These are phyloP conservation scores for Aporrectodea caliginosa DNA, from an alignment of 1,140 invertebrate genomes.

Conservation along the genomic window DNA sequence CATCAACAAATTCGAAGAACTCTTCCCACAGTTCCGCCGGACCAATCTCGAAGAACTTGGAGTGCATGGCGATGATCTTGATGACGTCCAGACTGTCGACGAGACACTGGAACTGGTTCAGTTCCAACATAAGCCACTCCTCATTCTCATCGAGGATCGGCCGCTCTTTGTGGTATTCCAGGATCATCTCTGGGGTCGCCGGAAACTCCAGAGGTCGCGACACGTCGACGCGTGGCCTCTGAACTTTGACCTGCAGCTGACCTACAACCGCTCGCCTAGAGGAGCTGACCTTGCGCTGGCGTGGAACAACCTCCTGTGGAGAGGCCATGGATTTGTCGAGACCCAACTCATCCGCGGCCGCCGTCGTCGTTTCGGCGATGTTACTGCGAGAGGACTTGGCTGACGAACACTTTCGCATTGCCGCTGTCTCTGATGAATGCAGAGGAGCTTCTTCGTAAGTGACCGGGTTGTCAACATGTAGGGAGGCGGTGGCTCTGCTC, in stretches of 20 bases:
- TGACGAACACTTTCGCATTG: background rate
- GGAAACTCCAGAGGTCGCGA: constrained; percentile 25
- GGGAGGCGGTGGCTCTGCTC: background rate
- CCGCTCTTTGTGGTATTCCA: constrained; percentile 30
- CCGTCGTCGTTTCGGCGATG: background rate
- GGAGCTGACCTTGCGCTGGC: background rate
- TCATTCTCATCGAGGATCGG: constrained; percentile 29
- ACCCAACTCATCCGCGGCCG: background rate
- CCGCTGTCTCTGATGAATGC: too few relatives aligned
- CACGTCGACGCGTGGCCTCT: constrained; percentile 6
- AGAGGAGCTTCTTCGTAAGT: too few relatives aligned
- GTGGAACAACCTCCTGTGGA: background rate
- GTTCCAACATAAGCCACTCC: constrained; percentile 33
- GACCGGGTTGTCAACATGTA: background rate
- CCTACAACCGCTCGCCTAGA: background rate
- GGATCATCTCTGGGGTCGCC: constrained; percentile 28
- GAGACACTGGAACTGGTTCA: constrained; percentile 33
- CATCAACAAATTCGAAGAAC: constrained; percentile 37
- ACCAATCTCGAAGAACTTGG: constrained; percentile 34
- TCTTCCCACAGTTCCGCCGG: constrained; percentile 32
- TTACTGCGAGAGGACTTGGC: background rate
- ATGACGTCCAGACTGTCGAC: constrained; percentile 31
- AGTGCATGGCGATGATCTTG: constrained; percentile 30
- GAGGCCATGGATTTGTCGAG: too few relatives aligned
- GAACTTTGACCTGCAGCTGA: background rate